Evolutionary conservation across 2,113 vertebrate genomes (phyloP).

Genomic region (Alexandromys fortis): DNA sequence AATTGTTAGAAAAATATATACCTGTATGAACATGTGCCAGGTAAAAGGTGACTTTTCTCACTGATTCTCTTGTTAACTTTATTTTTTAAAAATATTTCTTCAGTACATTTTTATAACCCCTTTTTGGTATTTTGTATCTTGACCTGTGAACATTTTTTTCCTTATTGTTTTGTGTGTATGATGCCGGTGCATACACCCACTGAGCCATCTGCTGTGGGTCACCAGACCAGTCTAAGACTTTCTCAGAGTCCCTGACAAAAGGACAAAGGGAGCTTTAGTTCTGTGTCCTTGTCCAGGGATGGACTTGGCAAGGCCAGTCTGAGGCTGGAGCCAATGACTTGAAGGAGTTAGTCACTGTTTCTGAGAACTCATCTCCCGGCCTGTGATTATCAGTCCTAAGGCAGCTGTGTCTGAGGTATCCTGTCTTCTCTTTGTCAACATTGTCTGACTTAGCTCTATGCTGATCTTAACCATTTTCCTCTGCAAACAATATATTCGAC

Average conservation of each 20-base stretch:
- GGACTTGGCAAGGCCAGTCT: neutral
- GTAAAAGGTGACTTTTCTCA: neutral
- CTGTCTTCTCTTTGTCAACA: neutral
- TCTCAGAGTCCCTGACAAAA: neutral
- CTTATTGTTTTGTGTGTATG: neutral
- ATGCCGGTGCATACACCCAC: neutral
- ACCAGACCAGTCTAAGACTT: neutral
- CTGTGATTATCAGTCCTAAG: neutral
- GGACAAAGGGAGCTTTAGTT: neutral
- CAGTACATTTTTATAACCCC: neutral
- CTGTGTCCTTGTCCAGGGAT: neutral
- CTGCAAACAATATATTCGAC: neutral
- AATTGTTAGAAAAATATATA: neutral
- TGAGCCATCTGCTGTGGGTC: neutral
- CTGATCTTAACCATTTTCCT: neutral
- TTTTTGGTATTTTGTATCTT: neutral
- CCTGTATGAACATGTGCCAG: too few species aligned
- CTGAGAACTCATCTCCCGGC: neutral
- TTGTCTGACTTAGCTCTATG: neutral
- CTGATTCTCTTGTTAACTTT: neutral
- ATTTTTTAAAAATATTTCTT: neutral
- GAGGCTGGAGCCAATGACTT: neutral
- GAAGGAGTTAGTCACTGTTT: neutral
- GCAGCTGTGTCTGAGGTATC: neutral
- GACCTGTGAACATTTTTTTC: neutral